Conservation (phyloP, 2,888 invertebrate species). For the Pristionchus japonicus region DNA sequence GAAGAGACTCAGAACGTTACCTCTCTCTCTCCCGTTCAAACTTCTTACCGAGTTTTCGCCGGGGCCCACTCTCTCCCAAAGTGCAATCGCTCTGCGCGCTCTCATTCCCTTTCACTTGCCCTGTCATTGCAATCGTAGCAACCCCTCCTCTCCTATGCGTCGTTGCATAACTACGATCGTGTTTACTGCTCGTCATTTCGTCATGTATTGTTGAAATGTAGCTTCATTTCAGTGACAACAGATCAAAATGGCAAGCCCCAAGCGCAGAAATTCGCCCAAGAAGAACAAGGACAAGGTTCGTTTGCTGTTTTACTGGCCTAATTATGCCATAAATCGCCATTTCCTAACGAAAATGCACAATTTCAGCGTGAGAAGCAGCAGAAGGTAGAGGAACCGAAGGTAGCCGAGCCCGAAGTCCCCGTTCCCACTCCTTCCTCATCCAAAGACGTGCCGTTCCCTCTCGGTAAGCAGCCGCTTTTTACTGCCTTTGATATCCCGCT, state of each 20-base stretch:
- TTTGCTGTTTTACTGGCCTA: neutral
- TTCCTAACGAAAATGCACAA: neutral
- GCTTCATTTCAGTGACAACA: neutral
- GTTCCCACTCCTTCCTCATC: neutral
- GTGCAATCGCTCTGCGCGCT: neutral
- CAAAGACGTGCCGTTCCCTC: neutral
- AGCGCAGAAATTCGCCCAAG: slow-evolving; percentile 44
- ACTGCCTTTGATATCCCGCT: neutral
- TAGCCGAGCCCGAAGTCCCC: neutral
- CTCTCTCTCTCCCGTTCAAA: neutral
- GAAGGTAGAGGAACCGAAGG: neutral
- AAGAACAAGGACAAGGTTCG: slow-evolving; percentile 18
- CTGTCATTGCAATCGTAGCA: neutral
- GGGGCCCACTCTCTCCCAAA: neutral
- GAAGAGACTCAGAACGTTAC: too few relatives aligned
- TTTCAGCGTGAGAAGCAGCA: neutral
- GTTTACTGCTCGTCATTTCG: too few relatives aligned
- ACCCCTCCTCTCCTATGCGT: neutral
- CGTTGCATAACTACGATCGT: neutral
- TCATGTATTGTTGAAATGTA: neutral
- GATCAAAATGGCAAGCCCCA: neutral
- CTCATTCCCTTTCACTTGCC: neutral
- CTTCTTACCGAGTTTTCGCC: neutral
- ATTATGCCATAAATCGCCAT: too few relatives aligned
- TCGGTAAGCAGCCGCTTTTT: neutral